These are phyloP conservation scores for Hyla sarda DNA, from an alignment of 2,113 vertebrate genomes.

Conservation along the genomic window DNA sequence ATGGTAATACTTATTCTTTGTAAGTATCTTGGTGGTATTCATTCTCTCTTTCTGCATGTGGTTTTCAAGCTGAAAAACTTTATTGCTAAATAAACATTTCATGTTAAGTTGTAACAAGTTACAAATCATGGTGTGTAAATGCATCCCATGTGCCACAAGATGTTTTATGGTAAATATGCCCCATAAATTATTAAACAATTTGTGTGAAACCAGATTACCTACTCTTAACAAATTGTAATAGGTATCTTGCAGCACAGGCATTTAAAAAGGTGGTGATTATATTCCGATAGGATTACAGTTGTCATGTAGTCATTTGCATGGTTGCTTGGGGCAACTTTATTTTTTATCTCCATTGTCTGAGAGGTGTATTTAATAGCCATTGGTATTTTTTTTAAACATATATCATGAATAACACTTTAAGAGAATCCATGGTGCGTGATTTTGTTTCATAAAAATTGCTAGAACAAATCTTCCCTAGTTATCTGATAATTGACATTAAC, in stretches of 20 bases:
- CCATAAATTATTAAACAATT: neutral
- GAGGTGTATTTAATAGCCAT: neutral
- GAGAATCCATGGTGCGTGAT: neutral
- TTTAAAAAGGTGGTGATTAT: neutral
- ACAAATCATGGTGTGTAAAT: neutral
- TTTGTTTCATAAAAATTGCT: constrained; percentile 25
- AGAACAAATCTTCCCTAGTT: constrained; percentile 48
- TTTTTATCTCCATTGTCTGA: neutral
- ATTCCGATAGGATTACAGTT: neutral
- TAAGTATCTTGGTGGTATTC: neutral
- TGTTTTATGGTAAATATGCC: neutral
- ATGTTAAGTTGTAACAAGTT: neutral
- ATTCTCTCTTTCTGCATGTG: neutral
- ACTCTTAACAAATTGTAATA: neutral
- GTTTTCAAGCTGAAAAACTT: neutral
- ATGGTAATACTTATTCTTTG: too few relatives aligned
- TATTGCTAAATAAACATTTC: constrained; percentile 21
- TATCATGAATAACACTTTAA: neutral
- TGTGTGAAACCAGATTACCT: neutral
- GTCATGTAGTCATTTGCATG: neutral
- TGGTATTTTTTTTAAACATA: constrained; percentile 3
- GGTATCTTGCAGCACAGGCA: neutral
- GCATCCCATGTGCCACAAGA: neutral
- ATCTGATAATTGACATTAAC: constrained; percentile 56
- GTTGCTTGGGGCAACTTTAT: neutral